phyloP scores from a whole-genome alignment of 2,888 invertebrate genomes.

The Opisthograptis luteolata region DNA sequence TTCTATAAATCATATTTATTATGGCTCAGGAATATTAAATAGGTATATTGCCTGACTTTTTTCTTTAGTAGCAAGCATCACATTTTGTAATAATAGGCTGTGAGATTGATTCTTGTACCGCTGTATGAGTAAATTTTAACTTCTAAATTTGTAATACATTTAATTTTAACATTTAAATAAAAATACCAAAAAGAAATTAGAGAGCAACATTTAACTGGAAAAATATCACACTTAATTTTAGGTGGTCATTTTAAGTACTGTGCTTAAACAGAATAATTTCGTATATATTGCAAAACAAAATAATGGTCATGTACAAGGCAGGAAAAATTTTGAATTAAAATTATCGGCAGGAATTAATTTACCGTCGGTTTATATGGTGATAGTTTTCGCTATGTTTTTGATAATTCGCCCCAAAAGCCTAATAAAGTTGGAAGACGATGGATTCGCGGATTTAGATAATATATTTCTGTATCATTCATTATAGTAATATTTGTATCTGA shows the following conservation, averaged over 20 bases:
- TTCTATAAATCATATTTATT: constrained; percentile 58
- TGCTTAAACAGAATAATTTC: constrained; percentile 51
- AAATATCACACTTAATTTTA: constrained; percentile 78
- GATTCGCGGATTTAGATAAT: constrained; percentile 50
- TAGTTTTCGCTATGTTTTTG: constrained; percentile 21
- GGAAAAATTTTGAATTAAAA: constrained; percentile 28
- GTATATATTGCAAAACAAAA: constrained; percentile 52
- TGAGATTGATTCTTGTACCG: constrained; percentile 37
- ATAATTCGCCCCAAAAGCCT: constrained; percentile 51
- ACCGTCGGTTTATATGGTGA: constrained; percentile 24
- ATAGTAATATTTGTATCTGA: constrained; percentile 53
- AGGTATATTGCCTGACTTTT: constrained; percentile 47
- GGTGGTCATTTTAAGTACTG: constrained; percentile 80
- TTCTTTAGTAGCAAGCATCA: constrained; percentile 38
- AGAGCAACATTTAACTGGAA: constrained; percentile 67
- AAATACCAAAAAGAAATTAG: constrained; percentile 54
- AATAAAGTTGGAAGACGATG: constrained; percentile 63
- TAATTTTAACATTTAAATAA: constrained; percentile 35
- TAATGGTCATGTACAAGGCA: constrained; percentile 64
- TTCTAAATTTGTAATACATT: constrained; percentile 18
- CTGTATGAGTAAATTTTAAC: constrained; percentile 21
- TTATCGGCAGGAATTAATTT: constrained; percentile 25
- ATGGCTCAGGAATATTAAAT: constrained; percentile 67
- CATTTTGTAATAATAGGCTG: constrained; percentile 23
- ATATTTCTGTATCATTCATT: constrained; percentile 38